Evolutionary conservation across 1,140 invertebrate species (phyloP).

Genomic region (Dreissena polymorpha): DNA sequence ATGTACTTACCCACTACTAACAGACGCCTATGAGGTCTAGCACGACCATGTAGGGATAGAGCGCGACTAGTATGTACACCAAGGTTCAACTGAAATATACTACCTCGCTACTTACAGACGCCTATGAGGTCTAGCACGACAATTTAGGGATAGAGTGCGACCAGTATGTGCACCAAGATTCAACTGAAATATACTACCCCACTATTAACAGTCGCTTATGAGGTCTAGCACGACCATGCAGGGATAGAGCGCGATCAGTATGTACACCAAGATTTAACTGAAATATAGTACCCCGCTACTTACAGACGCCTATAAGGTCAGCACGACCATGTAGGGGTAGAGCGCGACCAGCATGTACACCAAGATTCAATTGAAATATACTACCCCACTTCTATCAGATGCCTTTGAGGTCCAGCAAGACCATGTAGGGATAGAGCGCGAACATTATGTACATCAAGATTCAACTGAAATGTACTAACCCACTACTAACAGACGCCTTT

Average conservation of each 20-base stretch:
- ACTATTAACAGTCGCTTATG: constrained; percentile 69
- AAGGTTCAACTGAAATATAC: constrained; percentile 72
- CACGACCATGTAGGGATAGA: constrained; percentile 73
- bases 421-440: constrained; percentile 72
- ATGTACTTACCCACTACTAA: constrained; percentile 53
- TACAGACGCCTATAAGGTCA: constrained; percentile 69
- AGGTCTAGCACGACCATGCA: constrained; percentile 72
- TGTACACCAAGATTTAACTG: constrained; percentile 71
- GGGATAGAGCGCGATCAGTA: constrained; percentile 71
- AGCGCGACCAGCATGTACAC: constrained; percentile 67
- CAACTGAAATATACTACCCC: constrained; percentile 73
- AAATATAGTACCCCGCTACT: constrained; percentile 74
- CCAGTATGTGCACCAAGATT: constrained; percentile 72
- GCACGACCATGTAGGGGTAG: constrained; percentile 72
- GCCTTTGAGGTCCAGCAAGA: constrained; percentile 69
- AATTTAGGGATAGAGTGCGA: constrained; percentile 73
- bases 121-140: constrained; percentile 72
- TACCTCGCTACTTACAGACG: constrained; percentile 68
- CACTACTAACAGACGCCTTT: constrained; percentile 63
- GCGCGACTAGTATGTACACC: constrained; percentile 69
- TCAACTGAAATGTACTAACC: constrained; percentile 72
- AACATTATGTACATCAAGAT: constrained; percentile 71
- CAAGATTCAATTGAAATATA: constrained; percentile 65
- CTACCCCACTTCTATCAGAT: constrained; percentile 64
- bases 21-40: constrained; percentile 67